Evolutionary conservation across 2,888 invertebrate species (phyloP).

Genomic region (Melipona beecheii): DNA sequence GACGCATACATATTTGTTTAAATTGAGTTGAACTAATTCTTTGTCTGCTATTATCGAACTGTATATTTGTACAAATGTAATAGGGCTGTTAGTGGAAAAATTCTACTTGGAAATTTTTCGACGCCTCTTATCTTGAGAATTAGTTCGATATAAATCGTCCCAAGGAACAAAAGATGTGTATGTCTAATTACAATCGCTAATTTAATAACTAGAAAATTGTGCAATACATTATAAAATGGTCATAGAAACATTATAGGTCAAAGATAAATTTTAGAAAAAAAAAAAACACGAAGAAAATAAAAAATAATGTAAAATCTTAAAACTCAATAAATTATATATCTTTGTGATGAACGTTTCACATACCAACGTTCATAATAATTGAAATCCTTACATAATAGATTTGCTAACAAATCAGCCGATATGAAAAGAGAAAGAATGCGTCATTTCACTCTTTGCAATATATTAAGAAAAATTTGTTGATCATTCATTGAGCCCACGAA

Average conservation of each 20-base stretch:
- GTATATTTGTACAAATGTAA: background rate
- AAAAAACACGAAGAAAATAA: background rate
- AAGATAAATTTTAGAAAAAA: background rate
- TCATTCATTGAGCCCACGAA: background rate
- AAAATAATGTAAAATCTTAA: background rate
- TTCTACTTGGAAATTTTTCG: background rate
- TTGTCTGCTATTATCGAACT: constrained; percentile 6
- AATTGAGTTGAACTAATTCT: constrained; percentile 9
- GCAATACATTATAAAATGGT: background rate
- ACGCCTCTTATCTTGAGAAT: background rate
- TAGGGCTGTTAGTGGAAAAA: background rate
- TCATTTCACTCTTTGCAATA: too few relatives aligned
- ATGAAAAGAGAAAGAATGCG: background rate
- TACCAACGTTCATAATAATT: background rate
- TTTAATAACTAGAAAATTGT: background rate
- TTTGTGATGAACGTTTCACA: background rate
- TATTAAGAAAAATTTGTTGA: background rate
- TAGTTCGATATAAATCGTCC: background rate
- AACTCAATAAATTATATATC: constrained; percentile 3
- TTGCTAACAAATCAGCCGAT: background rate
- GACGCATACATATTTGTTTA: background rate
- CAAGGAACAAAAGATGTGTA: background rate
- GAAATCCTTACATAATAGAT: constrained; percentile 10
- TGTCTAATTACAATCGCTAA: background rate
- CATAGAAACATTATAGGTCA: background rate